These are phyloP conservation scores for Chrysolina americana DNA, from an alignment of 2,888 invertebrate species.

Conservation along the genomic window DNA sequence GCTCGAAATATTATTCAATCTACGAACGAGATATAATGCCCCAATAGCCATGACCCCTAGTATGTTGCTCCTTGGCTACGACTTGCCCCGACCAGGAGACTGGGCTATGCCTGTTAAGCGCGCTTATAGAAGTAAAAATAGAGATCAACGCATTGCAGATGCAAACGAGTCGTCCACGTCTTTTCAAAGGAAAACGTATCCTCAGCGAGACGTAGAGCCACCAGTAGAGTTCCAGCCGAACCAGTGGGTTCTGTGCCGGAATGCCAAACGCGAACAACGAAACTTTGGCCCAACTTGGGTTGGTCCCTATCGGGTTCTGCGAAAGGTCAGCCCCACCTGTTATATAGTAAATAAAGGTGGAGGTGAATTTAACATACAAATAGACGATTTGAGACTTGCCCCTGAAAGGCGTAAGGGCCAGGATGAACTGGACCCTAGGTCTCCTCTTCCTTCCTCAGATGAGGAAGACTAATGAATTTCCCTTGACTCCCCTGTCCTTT, in stretches of 20 bases:
- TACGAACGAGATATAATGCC: too few species aligned
- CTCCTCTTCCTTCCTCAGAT: too few species aligned
- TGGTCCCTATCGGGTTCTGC: not conserved
- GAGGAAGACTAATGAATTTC: too few species aligned
- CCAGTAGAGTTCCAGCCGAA: not conserved
- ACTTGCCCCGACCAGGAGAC: not conserved
- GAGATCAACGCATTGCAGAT: not conserved
- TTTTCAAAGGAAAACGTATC: not conserved
- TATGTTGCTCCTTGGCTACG: too few species aligned
- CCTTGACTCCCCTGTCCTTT: too few species aligned
- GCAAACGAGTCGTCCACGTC: not conserved
- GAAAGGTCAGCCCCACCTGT: not conserved
- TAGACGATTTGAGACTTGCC: not conserved
- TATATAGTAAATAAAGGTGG: not conserved
- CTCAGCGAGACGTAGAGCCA: not conserved
- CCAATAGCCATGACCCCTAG: too few species aligned
- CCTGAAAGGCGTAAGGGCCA: not conserved
- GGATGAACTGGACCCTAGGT: not conserved
- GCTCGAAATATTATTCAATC: not conserved
- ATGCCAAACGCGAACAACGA: not conserved
- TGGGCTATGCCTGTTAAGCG: not conserved
- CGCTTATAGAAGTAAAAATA: not conserved
- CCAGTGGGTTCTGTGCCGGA: not conserved
- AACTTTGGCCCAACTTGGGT: not conserved
- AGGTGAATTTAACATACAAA: not conserved